Evolutionary conservation across 1,140 invertebrate genomes (phyloP).

Genomic region (Stegodyphus dumicola): DNA sequence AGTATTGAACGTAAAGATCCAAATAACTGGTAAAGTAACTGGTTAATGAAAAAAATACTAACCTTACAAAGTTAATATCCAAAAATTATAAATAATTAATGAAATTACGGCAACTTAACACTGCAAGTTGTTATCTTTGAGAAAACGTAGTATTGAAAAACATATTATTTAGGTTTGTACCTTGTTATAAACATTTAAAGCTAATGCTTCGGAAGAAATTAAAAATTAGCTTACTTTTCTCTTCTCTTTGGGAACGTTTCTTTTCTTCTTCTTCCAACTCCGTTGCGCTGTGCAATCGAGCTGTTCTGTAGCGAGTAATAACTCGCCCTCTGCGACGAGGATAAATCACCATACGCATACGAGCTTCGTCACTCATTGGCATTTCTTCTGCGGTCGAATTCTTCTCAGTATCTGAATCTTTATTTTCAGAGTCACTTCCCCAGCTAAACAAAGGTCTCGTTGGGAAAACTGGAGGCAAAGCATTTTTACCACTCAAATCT

Average conservation of each 20-base stretch:
- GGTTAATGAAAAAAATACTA: too few relatives aligned
- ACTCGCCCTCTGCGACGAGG: background rate
- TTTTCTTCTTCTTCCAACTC: slow-evolving; percentile 40
- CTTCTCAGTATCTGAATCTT: background rate
- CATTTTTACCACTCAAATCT: background rate
- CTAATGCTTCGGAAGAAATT: background rate
- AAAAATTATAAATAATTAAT: too few relatives aligned
- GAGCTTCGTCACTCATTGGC: slow-evolving; percentile 24
- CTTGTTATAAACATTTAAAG: too few relatives aligned
- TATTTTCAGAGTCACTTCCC: background rate
- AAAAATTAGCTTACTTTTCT: background rate
- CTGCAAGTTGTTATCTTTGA: too few relatives aligned
- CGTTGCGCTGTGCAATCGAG: background rate
- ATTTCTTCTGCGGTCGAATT: slow-evolving; percentile 11
- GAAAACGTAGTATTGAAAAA: too few relatives aligned
- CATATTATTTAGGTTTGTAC: too few relatives aligned
- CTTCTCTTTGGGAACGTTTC: slow-evolving; percentile 18
- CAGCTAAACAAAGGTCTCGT: slow-evolving; percentile 10
- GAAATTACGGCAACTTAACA: too few relatives aligned
- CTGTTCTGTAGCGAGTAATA: background rate
- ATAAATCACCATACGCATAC: slow-evolving; percentile 14
- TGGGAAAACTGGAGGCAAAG: background rate
- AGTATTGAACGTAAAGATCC: too few relatives aligned
- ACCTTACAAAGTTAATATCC: too few relatives aligned
- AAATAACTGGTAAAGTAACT: too few relatives aligned